Conservation (phyloP, 2,888 invertebrate species). For the Incurvaria masculella region DNA sequence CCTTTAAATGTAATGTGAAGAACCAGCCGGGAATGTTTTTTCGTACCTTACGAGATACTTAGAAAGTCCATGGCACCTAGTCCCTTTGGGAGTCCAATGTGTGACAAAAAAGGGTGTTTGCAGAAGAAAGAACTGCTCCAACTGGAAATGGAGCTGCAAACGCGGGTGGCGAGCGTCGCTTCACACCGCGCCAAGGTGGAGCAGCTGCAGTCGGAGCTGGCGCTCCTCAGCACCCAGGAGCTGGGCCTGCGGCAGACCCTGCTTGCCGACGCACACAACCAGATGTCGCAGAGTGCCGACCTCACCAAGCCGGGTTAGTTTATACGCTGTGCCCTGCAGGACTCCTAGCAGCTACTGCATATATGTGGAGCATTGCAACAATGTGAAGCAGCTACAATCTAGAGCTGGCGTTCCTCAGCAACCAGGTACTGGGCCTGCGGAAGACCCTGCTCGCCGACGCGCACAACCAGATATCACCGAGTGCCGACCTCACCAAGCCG, state of each 20-base stretch:
- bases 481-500: neutral
- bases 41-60: too few relatives aligned
- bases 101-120: constrained; percentile 12
- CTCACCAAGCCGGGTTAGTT: neutral
- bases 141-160: constrained; percentile 65
- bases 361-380: constrained; percentile 62
- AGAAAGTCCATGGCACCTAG: too few relatives aligned
- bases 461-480: constrained; percentile 13
- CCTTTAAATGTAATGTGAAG: too few relatives aligned
- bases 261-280: constrained; percentile 9
- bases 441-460: constrained; percentile 27
- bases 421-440: constrained; percentile 55
- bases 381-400: constrained; percentile 69
- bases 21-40: too few relatives aligned
- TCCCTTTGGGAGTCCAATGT: too few relatives aligned
- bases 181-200: constrained; percentile 66
- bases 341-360: too few relatives aligned
- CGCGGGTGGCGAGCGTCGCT: constrained; percentile 58
- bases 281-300: constrained; percentile 13
- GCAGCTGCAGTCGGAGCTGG: constrained; percentile 65
- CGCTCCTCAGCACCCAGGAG: constrained; percentile 63
- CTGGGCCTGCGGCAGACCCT: constrained; percentile 43
- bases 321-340: too few relatives aligned
- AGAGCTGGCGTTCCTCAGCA: constrained; percentile 63
- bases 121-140: constrained; percentile 71